Evolutionary conservation across 2,797 vertebrate species (phyloP).

Genomic region (Acanthiza pusilla): DNA sequence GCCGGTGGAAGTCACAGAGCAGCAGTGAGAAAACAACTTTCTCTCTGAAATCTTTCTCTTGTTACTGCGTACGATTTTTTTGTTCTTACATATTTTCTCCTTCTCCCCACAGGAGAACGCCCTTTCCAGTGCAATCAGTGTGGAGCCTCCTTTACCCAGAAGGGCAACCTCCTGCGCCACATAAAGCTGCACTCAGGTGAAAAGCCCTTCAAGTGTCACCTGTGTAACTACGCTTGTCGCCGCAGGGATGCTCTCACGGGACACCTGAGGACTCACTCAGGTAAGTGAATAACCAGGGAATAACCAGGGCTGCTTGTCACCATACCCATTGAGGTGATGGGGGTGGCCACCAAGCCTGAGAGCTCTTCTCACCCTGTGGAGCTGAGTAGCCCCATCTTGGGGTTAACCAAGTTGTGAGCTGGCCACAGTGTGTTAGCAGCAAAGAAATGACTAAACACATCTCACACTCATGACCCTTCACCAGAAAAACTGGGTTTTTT

Average conservation of each 20-base stretch:
- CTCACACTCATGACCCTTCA: neutral
- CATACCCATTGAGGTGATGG: rapidly evolving
- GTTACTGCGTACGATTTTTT: slow-evolving; percentile 36
- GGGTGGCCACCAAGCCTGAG: neutral
- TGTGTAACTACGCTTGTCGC: slow-evolving; percentile 97
- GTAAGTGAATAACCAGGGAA: slow-evolving; percentile 71
- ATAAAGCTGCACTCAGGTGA: slow-evolving; percentile 98
- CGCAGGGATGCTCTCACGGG: slow-evolving; percentile 96
- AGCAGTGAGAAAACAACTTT: slow-evolving; percentile 81
- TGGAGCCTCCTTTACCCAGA: slow-evolving; percentile 97
- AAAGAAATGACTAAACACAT: neutral
- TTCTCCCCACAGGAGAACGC: slow-evolving; percentile 84
- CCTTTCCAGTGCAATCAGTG: slow-evolving; percentile 99
- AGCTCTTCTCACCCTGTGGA: neutral
- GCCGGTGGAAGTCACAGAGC: slow-evolving; percentile 77
- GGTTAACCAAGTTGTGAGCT: neutral
- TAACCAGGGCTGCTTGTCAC: neutral
- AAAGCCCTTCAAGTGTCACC: slow-evolving; percentile 98
- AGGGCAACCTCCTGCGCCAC: slow-evolving; percentile 96
- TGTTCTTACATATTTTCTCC: slow-evolving; percentile 59
- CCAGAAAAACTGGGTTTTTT: neutral
- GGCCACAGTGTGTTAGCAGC: neutral
- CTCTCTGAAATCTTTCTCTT: slow-evolving; percentile 74
- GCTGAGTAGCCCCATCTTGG: neutral
- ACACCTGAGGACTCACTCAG: slow-evolving; percentile 95